Evolutionary conservation across 2,797 vertebrate species (phyloP).

Genomic region (Microchirus variegatus): DNA sequence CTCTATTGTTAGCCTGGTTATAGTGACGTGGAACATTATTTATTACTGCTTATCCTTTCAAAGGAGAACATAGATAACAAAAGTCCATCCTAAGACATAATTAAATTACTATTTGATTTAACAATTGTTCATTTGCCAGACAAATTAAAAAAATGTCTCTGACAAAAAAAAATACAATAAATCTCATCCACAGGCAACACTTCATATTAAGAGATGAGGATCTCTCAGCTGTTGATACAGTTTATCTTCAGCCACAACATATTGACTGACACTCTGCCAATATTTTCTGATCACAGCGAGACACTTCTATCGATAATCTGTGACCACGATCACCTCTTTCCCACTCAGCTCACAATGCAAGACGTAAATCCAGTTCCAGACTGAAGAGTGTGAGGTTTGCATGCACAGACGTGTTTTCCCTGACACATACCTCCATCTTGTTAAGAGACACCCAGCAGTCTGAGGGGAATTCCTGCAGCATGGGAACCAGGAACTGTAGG

Average conservation of each 20-base stretch:
- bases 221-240: background rate
- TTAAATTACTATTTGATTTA: too few relatives aligned
- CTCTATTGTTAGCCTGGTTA: too few relatives aligned
- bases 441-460: slow-evolving; percentile 98
- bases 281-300: slow-evolving; percentile 27
- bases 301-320: slow-evolving; percentile 26
- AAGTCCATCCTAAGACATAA: too few relatives aligned
- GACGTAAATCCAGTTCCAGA: slow-evolving; percentile 11
- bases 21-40: too few relatives aligned
- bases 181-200: background rate
- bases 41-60: too few relatives aligned
- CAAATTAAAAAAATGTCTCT: too few relatives aligned
- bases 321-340: slow-evolving; percentile 18
- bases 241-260: slow-evolving; percentile 20
- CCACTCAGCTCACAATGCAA: slow-evolving; percentile 20
- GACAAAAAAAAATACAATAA: background rate
- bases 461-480: slow-evolving; percentile 94
- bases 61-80: too few relatives aligned
- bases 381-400: slow-evolving; percentile 4
- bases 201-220: background rate
- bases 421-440: slow-evolving; percentile 90
- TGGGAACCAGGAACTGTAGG: slow-evolving; percentile 95
- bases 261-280: slow-evolving; percentile 29
- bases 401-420: slow-evolving; percentile 2
- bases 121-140: too few relatives aligned